Evolutionary conservation across 2,113 vertebrate species (phyloP), one percentile per base, ranked within the genome.

Genomic region (Eupsittula cactorum): DNA sequence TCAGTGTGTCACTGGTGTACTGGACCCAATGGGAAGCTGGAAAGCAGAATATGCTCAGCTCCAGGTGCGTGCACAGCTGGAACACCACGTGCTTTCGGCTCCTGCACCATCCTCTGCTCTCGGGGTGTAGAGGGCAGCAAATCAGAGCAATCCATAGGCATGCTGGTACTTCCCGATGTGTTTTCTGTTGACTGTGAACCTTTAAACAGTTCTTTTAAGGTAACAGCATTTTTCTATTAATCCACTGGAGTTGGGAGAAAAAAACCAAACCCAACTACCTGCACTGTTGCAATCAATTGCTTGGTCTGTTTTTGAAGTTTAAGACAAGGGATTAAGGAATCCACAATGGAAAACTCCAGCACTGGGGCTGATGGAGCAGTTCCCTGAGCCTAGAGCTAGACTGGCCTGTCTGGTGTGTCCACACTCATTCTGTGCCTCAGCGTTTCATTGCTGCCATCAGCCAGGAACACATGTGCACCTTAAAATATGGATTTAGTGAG

Each of bases 161-260:
- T 11, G 9, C 3, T 5, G 33, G 27, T 17, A 23, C 15, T 49
- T 91, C 42, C 10, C 33, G 42, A 16, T 44, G 20, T 35, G 35
- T 0, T 46, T 86, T 50, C 68, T 67, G 10, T 63, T 71, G n/a
- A 23, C 39, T 91, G 64, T 82, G 49, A 62, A 53, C n/a, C 23
- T 65, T 82, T 49, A 41, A n/a, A 24, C 2, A 1, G 7, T 35
- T 60, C 16, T 60, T 50, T 28, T 25, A 69, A 69, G 10, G 28
- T 10, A 47, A 62, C 3, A 25, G 11, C 16, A 16, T 49, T 82
- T 88, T n/a, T 90, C 39, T 44, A 1, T 73, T 69, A 19, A 31
- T 41, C 31, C 79, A 1, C 9, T 29, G 11, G 14, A 4, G 5
- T 1, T 47, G 20, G 16, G 37, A 11, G 0, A 2, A 16, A 28